Percentiles rank a stretch among this genome's conserved stretches.
Evolutionary conservation across 2,797 vertebrate genomes (phyloP).

Genomic region (Sebastes goodei): DNA sequence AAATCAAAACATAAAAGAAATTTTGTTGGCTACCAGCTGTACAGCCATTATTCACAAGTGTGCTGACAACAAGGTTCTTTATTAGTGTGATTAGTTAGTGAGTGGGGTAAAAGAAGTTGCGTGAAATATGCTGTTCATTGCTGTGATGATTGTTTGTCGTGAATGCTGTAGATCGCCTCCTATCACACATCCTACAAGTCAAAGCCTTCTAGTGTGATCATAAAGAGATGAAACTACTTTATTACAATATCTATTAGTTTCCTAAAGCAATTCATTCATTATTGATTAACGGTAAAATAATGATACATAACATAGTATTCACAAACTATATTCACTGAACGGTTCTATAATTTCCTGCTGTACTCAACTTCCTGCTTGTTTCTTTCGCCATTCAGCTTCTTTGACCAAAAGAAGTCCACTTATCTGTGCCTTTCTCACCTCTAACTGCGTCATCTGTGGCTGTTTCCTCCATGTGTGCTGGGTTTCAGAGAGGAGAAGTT

Average conservation of each 20-base stretch:
- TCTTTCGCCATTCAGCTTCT: no score
- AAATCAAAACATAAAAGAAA: background rate
- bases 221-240: background rate
- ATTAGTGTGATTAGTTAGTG: background rate
- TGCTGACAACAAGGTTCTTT: background rate
- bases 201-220: background rate
- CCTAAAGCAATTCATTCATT: background rate
- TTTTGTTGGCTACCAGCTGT: background rate
- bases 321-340: no score
- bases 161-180: background rate
- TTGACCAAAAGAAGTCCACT: no score
- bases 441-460: no score
- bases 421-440: no score
- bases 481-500: constrained; percentile 83
- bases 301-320: no score
- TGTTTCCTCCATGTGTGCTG: background rate
- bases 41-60: background rate
- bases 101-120: background rate
- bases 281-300: no score
- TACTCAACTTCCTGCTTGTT: no score
- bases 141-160: background rate
- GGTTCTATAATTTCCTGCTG: no score
- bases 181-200: background rate
- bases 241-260: background rate
- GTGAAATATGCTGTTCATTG: background rate